phyloP scores from a whole-genome alignment of 2,888 invertebrate species.

The Steinernema hermaphroditum region DNA sequence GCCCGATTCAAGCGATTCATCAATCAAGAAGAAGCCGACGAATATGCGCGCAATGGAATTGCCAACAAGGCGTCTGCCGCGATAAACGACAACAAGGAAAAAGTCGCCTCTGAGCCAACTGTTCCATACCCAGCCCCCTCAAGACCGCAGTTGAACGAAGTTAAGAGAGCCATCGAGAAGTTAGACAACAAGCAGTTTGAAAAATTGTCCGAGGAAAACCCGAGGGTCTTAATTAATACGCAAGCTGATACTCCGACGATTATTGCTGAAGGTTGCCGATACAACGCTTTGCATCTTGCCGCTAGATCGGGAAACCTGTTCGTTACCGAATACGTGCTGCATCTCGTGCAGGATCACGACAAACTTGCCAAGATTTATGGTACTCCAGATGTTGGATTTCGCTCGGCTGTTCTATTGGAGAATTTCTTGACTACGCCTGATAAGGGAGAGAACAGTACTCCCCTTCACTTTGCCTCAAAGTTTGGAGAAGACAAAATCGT shows the following conservation, averaged over 20 bases:
- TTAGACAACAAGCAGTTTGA: not conserved
- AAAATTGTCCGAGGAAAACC: constrained; percentile 22
- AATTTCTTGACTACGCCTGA: constrained; percentile 33
- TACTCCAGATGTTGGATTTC: constrained; percentile 5
- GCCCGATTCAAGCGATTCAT: constrained; percentile 31
- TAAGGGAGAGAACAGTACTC: constrained; percentile 27
- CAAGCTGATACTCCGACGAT: constrained; percentile 29
- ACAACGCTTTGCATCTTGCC: constrained; percentile 32
- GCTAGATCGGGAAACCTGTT: constrained; percentile 22
- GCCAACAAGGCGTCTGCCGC: not conserved
- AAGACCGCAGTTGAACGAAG: constrained; percentile 6
- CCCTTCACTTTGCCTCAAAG: constrained; percentile 19
- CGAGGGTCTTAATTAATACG: constrained; percentile 24
- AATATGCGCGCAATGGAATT: constrained; percentile 18
- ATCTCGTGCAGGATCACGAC: constrained; percentile 18
- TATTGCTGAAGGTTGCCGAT: constrained; percentile 25
- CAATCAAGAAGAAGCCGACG: constrained; percentile 8
- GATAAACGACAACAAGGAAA: not conserved
- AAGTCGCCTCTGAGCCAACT: not conserved
- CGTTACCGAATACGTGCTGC: constrained; percentile 20
- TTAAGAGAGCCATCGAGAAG: constrained; percentile 16
- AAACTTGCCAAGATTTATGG: constrained; percentile 21
- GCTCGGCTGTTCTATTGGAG: constrained; percentile 4
- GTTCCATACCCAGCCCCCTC: not conserved
- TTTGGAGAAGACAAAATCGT: constrained; percentile 18